These are phyloP conservation scores for Camelus dromedarius DNA, from an alignment of 2,113 vertebrate species.

Conservation along the genomic window DNA sequence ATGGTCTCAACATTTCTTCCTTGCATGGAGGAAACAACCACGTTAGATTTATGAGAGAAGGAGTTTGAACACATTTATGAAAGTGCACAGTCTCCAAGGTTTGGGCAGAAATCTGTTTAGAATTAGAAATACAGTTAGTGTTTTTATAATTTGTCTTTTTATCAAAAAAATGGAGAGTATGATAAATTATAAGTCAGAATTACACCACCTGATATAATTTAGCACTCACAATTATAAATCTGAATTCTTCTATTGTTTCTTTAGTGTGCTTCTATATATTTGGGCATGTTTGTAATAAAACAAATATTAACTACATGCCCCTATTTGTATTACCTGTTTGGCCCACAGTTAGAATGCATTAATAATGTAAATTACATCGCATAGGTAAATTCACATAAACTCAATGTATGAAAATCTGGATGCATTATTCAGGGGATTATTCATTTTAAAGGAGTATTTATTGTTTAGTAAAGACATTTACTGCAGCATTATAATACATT, in stretches of 20 bases:
- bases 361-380: not conserved
- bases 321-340: slow-evolving; percentile 23
- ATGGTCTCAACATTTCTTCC: not conserved
- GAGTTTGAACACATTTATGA: not conserved
- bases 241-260: slow-evolving; percentile 7
- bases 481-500: not conserved
- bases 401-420: not conserved
- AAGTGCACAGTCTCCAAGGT: not conserved
- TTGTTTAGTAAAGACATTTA: slow-evolving; percentile 2
- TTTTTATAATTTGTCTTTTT: slow-evolving; percentile 29
- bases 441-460: slow-evolving; percentile 14
- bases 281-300: slow-evolving; percentile 28
- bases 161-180: slow-evolving; percentile 18
- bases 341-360: slow-evolving; percentile 30
- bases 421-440: not conserved
- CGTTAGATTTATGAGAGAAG: not conserved
- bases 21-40: not conserved
- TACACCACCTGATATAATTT: not conserved
- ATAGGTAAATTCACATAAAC: slow-evolving; percentile 35
- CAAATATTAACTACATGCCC: not conserved
- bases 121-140: slow-evolving; percentile 42
- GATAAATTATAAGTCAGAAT: slow-evolving; percentile 8
- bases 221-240: not conserved
- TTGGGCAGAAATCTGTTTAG: slow-evolving; percentile 38
- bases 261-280: not conserved